phyloP scores from a whole-genome alignment of 2,888 invertebrate species.

The Tetragonula carbonaria region DNA sequence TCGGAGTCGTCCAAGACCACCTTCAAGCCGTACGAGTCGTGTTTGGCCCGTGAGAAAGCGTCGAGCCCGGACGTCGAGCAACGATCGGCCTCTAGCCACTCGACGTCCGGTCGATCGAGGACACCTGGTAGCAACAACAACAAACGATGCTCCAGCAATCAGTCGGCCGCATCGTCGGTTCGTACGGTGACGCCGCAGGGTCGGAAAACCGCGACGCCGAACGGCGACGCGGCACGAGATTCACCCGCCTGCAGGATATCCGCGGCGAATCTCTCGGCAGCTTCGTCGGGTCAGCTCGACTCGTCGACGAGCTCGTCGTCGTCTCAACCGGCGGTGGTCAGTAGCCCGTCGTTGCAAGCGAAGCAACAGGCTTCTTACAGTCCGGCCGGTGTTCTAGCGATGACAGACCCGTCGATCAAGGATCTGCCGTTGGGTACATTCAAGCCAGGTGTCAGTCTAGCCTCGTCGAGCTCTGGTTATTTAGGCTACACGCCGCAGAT shows the following conservation, averaged over 20 bases:
- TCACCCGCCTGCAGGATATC: conserved; percentile 83
- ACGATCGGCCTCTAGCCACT: conserved; percentile 84
- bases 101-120: conserved; percentile 78
- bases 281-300: conserved; percentile 66
- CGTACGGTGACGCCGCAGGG: conserved; percentile 86
- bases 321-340: conserved; percentile 61
- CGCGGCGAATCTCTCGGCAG: conserved; percentile 32
- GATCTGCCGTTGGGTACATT: conserved; percentile 88
- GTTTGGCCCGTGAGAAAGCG: conserved; percentile 88
- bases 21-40: conserved; percentile 92
- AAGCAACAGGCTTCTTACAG: conserved; percentile 83
- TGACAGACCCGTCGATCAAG: conserved; percentile 88
- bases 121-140: conserved; percentile 75
- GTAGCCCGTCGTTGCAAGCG: conserved; percentile 72
- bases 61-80: conserved; percentile 87
- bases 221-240: conserved; percentile 72
- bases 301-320: conserved; percentile 73
- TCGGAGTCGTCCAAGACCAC: conserved; percentile 52
- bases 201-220: conserved; percentile 86
- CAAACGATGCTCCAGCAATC: conserved; percentile 90
- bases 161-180: conserved; percentile 90
- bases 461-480: conserved; percentile 83
- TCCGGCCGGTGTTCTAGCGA: conserved; percentile 85
- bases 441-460: conserved; percentile 85
- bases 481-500: conserved; percentile 88